Evolutionary conservation across 2,888 invertebrate species (phyloP), one percentile per base, ranked within the genome.

Genomic region (Cheilosia impressa): DNA sequence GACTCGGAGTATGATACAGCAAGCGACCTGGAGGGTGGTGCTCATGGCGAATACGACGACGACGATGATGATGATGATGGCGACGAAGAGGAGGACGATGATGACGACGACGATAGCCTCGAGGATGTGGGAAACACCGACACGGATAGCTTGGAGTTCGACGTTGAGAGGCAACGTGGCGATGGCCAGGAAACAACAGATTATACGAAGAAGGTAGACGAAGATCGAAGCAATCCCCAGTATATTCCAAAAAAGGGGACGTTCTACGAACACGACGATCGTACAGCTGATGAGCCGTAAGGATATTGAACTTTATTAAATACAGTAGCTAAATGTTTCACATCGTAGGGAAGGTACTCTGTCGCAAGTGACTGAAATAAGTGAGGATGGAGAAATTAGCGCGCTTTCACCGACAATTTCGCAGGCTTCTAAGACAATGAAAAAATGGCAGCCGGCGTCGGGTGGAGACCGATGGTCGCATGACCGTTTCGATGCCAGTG

Each of bases 221-320:
- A 98, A 91, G 99, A 99, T 91, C 94, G 97, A 52, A 96, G 98
- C 91, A 98, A 99, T 93, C 99, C 99, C 1, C 98, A 99, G 90
- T 99, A 98, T 92, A 98, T 99, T 88, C 99, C 99, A 0, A 98
- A 98, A 91, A 94, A 96, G 88, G 99, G 99, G 0, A 97, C 97
- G 0, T 99, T 99, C 92, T 99, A 99, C 90, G 99, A 99, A 89
- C 99, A 99, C 90, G 99, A 99, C 90, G 97, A 98, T 90, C 93
- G 98, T 85, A 97, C 97, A 5, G 95, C 95, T 22, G 96, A 95
- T 60, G 95, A 95, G 87, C 93, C 93, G 95, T 95, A 92, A 92
- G 91, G 1, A 43, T 65, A 1, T 45, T 47, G 34, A 22, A 43
- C 17, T 65, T 24, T 52, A 10, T 43, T 31, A 27, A 55, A 34